Percentiles rank a stretch among this genome's conserved stretches.
phyloP scores from a whole-genome alignment of 2,113 vertebrate species.

The Ptyas mucosa region DNA sequence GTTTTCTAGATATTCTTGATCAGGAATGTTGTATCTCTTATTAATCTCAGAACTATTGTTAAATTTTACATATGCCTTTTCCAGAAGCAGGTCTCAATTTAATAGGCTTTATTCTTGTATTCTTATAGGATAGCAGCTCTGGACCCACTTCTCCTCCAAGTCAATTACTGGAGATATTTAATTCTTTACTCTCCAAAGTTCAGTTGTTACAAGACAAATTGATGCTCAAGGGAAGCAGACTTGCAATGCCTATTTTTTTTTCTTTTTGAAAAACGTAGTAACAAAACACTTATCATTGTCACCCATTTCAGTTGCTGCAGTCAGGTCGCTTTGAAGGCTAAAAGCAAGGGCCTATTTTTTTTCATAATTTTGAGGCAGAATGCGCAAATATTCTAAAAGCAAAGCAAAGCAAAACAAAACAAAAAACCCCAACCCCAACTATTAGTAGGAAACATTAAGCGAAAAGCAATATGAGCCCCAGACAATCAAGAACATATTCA shows the following conservation, averaged over 20 bases:
- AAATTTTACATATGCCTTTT: not conserved
- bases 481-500: not conserved
- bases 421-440: fast-evolving
- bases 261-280: not conserved
- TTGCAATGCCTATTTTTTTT: not conserved
- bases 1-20: not conserved
- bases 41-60: not conserved
- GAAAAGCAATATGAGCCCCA: not conserved
- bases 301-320: not conserved
- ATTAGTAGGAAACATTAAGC: not conserved
- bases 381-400: not conserved
- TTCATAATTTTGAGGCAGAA: not conserved
- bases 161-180: not conserved
- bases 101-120: not conserved
- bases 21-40: not conserved
- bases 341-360: not conserved
- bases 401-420: not conserved
- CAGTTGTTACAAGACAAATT: not conserved
- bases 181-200: not conserved
- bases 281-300: conserved; percentile 6
- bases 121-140: not conserved
- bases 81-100: not conserved
- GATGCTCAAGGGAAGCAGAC: not conserved
- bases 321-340: not conserved
- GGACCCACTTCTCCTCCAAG: not conserved